Percentiles rank a stretch among this genome's conserved stretches.
phyloP scores from a whole-genome alignment of 2,888 invertebrate genomes.

The Limnephilus rhombicus region DNA sequence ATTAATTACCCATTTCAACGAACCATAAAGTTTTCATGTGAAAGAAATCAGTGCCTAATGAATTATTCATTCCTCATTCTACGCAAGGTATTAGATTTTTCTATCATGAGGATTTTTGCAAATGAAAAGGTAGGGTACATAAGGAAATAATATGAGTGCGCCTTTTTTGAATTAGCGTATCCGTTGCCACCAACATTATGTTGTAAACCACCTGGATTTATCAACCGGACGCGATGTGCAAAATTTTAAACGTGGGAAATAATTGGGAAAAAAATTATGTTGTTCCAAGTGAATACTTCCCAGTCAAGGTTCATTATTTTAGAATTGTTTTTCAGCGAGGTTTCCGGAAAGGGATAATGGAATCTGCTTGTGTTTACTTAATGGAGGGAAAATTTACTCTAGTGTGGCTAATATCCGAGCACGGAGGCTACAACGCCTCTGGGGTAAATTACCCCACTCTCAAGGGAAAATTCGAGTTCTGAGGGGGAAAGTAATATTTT shows the following conservation, averaged over 20 bases:
- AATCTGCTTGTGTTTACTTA: constrained; percentile 32
- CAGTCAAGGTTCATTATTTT: constrained; percentile 25
- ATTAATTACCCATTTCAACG: no score
- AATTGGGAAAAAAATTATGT: background rate
- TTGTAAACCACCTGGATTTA: background rate
- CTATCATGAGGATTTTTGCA: background rate
- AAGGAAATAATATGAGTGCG: background rate
- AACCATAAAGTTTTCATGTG: no score
- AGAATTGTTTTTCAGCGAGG: constrained; percentile 29
- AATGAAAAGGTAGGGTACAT: background rate
- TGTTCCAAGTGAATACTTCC: background rate
- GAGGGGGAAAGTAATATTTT: background rate
- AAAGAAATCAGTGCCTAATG: background rate
- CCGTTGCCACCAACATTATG: background rate
- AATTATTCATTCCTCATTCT: background rate
- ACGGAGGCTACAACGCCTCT: background rate
- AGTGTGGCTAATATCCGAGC: constrained; percentile 11
- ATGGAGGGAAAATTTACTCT: constrained; percentile 25
- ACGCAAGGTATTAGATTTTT: background rate
- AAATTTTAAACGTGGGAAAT: constrained; percentile 10
- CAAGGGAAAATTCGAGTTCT: background rate
- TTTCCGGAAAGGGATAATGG: constrained; percentile 14
- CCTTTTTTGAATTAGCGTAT: background rate
- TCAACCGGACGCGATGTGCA: background rate
- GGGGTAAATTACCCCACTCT: background rate